Conservation (phyloP, 2,797 vertebrate genomes). For the Orestias chungarensis region DNA sequence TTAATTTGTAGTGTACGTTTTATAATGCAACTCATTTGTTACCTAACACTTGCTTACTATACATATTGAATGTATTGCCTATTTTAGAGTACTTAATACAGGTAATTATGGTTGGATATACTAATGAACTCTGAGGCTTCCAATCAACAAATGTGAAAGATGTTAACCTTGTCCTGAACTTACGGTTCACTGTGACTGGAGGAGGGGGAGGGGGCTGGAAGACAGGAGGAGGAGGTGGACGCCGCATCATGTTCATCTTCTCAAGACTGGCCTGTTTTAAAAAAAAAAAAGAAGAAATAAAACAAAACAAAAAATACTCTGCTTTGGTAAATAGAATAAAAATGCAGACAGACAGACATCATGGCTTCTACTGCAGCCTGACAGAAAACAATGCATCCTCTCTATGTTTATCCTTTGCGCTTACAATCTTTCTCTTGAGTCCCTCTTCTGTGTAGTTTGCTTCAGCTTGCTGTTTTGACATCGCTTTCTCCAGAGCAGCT, state of each 20-base stretch:
- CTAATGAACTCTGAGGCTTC: neutral
- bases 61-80: too few species aligned
- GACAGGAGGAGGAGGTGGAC: neutral
- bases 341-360: neutral
- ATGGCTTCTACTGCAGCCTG: neutral
- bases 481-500: slow-evolving; percentile 45
- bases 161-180: slow-evolving; percentile 13
- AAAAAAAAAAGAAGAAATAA: neutral
- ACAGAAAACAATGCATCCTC: neutral
- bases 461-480: slow-evolving; percentile 55
- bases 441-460: slow-evolving; percentile 61
- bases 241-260: neutral
- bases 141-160: neutral
- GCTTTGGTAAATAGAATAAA: neutral
- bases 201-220: neutral
- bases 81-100: too few species aligned
- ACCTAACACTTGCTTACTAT: too few species aligned
- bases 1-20: too few species aligned
- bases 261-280: slow-evolving; percentile 48
- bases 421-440: slow-evolving; percentile 59
- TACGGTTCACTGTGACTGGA: slow-evolving; percentile 46
- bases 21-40: too few species aligned
- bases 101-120: too few species aligned
- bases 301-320: neutral
- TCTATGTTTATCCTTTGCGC: slow-evolving; percentile 20